phyloP scores from a whole-genome alignment of 2,888 invertebrate species.

The Dolichopus griseipennis region DNA sequence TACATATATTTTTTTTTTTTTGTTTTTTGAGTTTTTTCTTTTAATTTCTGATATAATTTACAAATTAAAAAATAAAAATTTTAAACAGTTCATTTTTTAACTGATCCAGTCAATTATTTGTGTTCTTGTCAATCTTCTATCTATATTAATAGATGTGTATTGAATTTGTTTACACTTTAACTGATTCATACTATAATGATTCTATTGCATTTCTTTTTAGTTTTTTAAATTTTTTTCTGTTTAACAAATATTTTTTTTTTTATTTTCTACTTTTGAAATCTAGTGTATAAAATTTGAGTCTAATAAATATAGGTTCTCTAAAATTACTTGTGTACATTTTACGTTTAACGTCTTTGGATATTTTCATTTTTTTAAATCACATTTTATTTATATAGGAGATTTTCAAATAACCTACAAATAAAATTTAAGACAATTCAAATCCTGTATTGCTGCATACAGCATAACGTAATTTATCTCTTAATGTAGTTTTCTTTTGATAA shows the following conservation, averaged over 20 bases:
- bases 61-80: too few relatives aligned
- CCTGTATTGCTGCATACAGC: conserved; percentile 97
- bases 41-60: too few relatives aligned
- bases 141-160: too few relatives aligned
- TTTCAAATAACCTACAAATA: not conserved
- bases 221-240: not conserved
- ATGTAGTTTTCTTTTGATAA: conserved; percentile 90
- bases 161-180: not conserved
- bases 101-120: not conserved
- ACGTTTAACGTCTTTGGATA: not conserved
- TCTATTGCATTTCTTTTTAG: not conserved
- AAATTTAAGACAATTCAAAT: conserved; percentile 85
- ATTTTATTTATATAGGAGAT: not conserved
- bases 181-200: not conserved
- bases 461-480: conserved; percentile 92
- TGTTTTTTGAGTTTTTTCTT: too few relatives aligned
- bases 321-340: not conserved
- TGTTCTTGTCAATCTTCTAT: too few relatives aligned
- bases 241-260: not conserved
- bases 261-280: not conserved
- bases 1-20: not conserved
- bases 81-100: not conserved
- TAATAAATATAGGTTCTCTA: not conserved
- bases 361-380: not conserved
- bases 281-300: not conserved